These are phyloP conservation scores for Diogma glabrata DNA, from an alignment of 2,888 invertebrate species.

Conservation along the genomic window DNA sequence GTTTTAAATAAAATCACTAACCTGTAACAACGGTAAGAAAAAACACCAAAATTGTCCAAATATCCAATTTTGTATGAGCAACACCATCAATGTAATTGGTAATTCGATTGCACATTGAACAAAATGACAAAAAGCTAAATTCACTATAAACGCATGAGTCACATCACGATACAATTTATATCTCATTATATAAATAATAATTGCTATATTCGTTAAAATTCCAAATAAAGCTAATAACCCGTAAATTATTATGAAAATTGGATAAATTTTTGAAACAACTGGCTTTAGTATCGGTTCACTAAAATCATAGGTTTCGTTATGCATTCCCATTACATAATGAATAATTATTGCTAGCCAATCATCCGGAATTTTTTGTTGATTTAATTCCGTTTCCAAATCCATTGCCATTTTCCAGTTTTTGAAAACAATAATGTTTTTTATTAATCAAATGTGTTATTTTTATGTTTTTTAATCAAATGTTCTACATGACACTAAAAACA, in stretches of 20 bases:
- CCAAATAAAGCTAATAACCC: slow-evolving; percentile 44
- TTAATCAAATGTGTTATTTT: too few species aligned
- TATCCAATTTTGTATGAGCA: slow-evolving; percentile 60
- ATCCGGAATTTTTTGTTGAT: slow-evolving; percentile 31
- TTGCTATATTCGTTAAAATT: slow-evolving; percentile 44
- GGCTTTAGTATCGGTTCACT: slow-evolving; percentile 47
- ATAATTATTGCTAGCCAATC: slow-evolving; percentile 23
- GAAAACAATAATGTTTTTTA: too few species aligned
- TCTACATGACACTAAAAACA: too few species aligned
- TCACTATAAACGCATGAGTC: slow-evolving; percentile 52
- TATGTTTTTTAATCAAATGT: too few species aligned
- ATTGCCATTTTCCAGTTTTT: slow-evolving; percentile 19
- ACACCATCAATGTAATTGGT: slow-evolving; percentile 53
- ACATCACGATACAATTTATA: slow-evolving; percentile 47
- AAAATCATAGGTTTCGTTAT: slow-evolving; percentile 40
- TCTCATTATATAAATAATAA: slow-evolving; percentile 43
- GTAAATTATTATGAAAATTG: slow-evolving; percentile 51
- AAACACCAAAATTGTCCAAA: slow-evolving; percentile 60
- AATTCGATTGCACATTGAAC: slow-evolving; percentile 54
- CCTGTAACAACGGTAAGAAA: slow-evolving; percentile 62
- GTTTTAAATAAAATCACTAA: slow-evolving; percentile 28
- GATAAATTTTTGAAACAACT: slow-evolving; percentile 44
- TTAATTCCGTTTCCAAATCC: slow-evolving; percentile 24
- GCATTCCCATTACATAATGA: slow-evolving; percentile 29
- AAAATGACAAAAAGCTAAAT: slow-evolving; percentile 53